Base-by-base conservation (phyloP, 2,888 invertebrate species). In the Bellardia pandia region DNA sequence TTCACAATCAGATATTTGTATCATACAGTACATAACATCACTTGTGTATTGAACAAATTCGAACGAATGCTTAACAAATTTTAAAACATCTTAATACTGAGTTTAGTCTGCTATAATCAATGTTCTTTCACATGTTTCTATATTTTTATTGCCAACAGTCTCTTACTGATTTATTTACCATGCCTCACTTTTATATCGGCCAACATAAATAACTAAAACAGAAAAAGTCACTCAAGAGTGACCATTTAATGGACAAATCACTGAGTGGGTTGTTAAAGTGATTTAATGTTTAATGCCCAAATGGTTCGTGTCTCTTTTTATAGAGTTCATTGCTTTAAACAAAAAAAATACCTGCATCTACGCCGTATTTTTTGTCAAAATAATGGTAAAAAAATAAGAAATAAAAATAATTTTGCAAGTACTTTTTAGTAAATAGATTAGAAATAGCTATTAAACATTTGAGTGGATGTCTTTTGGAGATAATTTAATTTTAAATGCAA, bases 171-270 rank as follows among this genome's bases (percentile, higher is more conserved):
- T 16, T 45, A 16, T 6, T 16, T 9, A 51, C 23, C 56, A 16
- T 9, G 0, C 11, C 0, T 45, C 45, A 45, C 45, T 56, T 23
- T 23, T 9, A 56, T 23, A 56, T 23, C 9, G 56, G 9, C 3
- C 5, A 5, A 6, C 7, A 23, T 40, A 64, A 5, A 40, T n/a
- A 40, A 23, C 8, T 64, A 30, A 48, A 30, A 48, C 8, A 0
- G 23, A 48, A 48, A 30, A 30, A 68, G 5, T 40, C 7, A 30
- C 14, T 68, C 8, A 45, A 68, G 13, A 48, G 33, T 68, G 48
- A 8, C 33, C 13, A 68, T 68, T 68, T 48, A 68, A 48, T 48
- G 48, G 30, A 68, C 42, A 40, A 64, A 33, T 60, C 58, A 60
- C 30, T 60, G 58, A 60, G 30, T 30, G 33, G 5, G 6, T 13